Evolutionary conservation across 2,113 vertebrate species (phyloP).

Genomic region (Anseranas semipalmata): DNA sequence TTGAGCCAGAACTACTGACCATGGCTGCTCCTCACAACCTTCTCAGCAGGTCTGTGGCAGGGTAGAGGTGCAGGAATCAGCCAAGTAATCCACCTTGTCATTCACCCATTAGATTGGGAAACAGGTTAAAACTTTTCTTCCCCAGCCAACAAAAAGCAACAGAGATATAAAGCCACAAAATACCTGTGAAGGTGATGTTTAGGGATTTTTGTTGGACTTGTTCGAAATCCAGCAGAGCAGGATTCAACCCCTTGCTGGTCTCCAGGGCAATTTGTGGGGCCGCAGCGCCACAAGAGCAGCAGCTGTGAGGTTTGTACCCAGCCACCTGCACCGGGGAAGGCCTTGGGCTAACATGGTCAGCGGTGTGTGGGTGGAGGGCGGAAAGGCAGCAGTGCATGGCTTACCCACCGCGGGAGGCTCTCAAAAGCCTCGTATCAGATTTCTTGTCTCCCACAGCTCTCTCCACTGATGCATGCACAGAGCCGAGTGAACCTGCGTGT

Average conservation of each 20-base stretch:
- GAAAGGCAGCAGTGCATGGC: background rate
- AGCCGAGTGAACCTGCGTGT: background rate
- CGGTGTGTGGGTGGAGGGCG: fast-evolving
- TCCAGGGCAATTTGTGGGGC: background rate
- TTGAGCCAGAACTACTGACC: background rate
- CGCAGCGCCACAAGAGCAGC: background rate
- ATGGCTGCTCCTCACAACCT: background rate
- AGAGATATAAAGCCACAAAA: background rate
- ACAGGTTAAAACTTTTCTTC: background rate
- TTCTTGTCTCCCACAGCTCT: background rate
- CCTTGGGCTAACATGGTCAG: background rate
- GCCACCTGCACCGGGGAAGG: background rate
- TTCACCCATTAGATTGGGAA: background rate
- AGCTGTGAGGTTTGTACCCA: background rate
- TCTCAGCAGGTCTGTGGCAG: background rate
- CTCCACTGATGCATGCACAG: background rate
- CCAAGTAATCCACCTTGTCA: background rate
- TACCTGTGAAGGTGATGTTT: background rate
- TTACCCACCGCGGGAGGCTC: fast-evolving
- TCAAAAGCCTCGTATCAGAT: fast-evolving
- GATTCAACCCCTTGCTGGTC: background rate
- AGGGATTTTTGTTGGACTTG: background rate
- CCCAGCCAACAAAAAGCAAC: background rate
- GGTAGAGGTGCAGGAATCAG: fast-evolving
- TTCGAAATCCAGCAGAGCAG: background rate